These are phyloP conservation scores for Syngnathoides biaculeatus DNA, from an alignment of 2,113 vertebrate species.

Conservation along the genomic window DNA sequence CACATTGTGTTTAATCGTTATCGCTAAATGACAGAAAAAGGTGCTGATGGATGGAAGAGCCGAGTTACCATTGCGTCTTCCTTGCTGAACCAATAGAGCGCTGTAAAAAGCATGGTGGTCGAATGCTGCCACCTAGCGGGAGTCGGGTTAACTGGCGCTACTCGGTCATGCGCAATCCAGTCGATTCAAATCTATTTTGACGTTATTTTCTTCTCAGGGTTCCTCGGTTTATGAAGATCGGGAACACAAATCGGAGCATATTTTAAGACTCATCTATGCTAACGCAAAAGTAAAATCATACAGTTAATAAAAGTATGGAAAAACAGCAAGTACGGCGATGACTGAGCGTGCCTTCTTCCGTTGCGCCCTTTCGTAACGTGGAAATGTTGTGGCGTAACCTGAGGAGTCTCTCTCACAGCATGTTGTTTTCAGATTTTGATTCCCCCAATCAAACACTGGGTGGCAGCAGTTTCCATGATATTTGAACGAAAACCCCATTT, in stretches of 20 bases:
- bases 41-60: not conserved
- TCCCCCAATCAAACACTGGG: conserved; percentile 14
- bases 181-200: not conserved
- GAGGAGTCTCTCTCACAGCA: not conserved
- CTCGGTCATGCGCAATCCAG: not conserved
- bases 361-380: not conserved
- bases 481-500: not conserved
- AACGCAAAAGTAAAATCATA: too few species aligned
- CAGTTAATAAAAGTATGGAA: too few species aligned
- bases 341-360: not conserved
- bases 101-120: not conserved
- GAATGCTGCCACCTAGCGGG: conserved; percentile 20
- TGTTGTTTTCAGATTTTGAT: not conserved
- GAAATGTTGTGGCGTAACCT: not conserved
- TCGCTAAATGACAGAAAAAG: not conserved
- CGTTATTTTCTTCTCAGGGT: too few species aligned
- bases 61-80: not conserved
- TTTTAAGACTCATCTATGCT: too few species aligned
- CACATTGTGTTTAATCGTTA: not conserved
- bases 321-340: too few species aligned
- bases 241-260: too few species aligned
- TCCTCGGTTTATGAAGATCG: too few species aligned
- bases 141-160: not conserved
- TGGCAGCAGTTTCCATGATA: conserved; percentile 25
- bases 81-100: not conserved